Percentiles rank a stretch among this genome's conserved stretches.
These are phyloP conservation scores for Paguma larvata DNA, from an alignment of 2,797 vertebrate genomes.

Conservation along the genomic window DNA sequence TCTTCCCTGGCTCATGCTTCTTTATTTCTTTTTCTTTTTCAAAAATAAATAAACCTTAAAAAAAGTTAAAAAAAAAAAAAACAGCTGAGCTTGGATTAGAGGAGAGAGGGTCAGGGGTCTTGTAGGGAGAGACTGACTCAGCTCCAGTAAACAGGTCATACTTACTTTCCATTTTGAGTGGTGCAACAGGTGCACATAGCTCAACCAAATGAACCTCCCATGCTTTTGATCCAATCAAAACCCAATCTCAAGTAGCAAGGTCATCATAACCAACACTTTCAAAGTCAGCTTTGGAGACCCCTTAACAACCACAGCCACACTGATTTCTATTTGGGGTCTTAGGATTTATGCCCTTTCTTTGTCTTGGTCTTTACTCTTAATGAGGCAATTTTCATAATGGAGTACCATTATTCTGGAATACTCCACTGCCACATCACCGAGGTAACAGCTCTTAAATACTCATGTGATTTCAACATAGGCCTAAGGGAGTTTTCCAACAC, in stretches of 20 bases:
- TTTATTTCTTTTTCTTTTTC: too few species aligned
- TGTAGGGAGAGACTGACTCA: background rate
- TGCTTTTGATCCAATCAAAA: background rate
- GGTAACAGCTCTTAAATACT: background rate
- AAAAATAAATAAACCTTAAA: too few species aligned
- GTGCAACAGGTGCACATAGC: background rate
- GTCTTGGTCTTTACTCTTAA: background rate
- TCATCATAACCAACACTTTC: background rate
- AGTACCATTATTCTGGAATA: background rate
- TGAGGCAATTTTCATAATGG: slow-evolving; percentile 4
- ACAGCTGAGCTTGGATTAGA: background rate
- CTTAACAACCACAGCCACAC: background rate
- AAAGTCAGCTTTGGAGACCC: background rate
- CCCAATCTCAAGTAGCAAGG: background rate
- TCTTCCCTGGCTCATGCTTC: too few species aligned
- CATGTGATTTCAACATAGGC: background rate
- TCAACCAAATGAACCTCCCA: background rate
- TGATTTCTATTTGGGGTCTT: background rate
- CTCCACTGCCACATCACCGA: background rate
- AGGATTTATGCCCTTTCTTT: background rate
- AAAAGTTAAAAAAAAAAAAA: background rate
- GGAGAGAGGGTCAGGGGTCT: background rate
- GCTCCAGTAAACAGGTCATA: background rate
- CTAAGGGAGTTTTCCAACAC: background rate
- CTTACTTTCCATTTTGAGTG: background rate